Conservation (phyloP, 2,888 invertebrate genomes). For the Monochamus alternatus region DNA sequence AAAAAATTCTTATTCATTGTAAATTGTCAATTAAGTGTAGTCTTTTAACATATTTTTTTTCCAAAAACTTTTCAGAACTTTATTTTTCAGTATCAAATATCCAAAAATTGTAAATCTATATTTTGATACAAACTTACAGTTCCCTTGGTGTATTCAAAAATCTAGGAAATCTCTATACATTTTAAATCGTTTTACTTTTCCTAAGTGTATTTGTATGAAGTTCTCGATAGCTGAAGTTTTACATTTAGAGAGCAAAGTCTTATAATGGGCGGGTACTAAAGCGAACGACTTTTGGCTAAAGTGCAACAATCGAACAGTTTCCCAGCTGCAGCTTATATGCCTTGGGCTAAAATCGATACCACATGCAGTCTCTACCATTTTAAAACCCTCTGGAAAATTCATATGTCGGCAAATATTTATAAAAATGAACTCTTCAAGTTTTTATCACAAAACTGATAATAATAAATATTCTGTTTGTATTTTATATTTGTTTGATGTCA, state of each 20-base stretch:
- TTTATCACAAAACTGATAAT: too few relatives aligned
- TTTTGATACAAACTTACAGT: neutral
- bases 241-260: neutral
- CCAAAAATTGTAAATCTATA: too few relatives aligned
- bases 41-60: too few relatives aligned
- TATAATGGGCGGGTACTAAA: slow-evolving; percentile 6
- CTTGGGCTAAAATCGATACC: slow-evolving; percentile 22
- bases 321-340: slow-evolving; percentile 9
- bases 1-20: too few relatives aligned
- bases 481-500: too few relatives aligned
- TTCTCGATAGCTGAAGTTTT: neutral
- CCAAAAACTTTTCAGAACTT: too few relatives aligned
- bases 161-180: neutral
- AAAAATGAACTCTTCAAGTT: neutral
- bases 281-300: neutral
- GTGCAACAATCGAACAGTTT: slow-evolving; percentile 17
- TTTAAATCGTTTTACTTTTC: neutral
- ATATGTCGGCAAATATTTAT: neutral
- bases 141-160: neutral
- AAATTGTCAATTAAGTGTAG: too few relatives aligned
- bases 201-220: neutral
- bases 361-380: neutral
- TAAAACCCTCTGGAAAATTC: neutral
- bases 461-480: too few relatives aligned
- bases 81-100: too few relatives aligned